Percentiles rank a stretch among this genome's conserved stretches.
Evolutionary conservation across 2,888 invertebrate genomes (phyloP).

Genomic region (Apocheima hispidaria): DNA sequence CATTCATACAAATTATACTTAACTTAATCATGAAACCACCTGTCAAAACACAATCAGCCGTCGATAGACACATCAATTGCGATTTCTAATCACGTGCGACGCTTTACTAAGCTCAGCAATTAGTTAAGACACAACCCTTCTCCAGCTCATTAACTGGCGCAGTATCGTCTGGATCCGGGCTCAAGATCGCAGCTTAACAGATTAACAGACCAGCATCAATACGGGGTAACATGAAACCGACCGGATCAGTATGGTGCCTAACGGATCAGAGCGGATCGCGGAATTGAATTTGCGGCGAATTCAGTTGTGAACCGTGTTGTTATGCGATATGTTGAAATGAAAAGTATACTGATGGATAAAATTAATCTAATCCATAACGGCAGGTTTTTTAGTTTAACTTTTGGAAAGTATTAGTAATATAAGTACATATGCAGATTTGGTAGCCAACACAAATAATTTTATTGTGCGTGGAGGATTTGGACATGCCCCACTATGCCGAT

Average conservation of each 20-base stretch:
- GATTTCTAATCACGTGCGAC: conserved; percentile 42
- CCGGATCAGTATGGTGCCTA: conserved; percentile 37
- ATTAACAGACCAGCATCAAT: conserved; percentile 45
- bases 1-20: neutral
- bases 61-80: conserved; percentile 20
- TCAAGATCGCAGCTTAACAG: conserved; percentile 47
- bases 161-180: conserved; percentile 41
- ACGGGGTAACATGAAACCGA: conserved; percentile 32
- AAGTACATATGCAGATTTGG: no score
- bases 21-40: neutral
- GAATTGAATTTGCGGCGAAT: conserved; percentile 25
- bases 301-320: conserved; percentile 15
- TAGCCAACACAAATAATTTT: no score
- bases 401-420: no score
- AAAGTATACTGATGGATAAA: neutral
- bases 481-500: no score
- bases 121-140: conserved; percentile 40
- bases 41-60: conserved; percentile 1
- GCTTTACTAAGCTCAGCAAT: conserved; percentile 40
- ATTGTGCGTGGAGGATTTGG: no score
- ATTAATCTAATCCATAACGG: no score
- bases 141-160: conserved; percentile 43
- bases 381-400: neutral
- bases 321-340: conserved; percentile 7
- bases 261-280: conserved; percentile 30